phyloP scores from a whole-genome alignment of 2,113 vertebrate genomes.

The Aix galericulata region DNA sequence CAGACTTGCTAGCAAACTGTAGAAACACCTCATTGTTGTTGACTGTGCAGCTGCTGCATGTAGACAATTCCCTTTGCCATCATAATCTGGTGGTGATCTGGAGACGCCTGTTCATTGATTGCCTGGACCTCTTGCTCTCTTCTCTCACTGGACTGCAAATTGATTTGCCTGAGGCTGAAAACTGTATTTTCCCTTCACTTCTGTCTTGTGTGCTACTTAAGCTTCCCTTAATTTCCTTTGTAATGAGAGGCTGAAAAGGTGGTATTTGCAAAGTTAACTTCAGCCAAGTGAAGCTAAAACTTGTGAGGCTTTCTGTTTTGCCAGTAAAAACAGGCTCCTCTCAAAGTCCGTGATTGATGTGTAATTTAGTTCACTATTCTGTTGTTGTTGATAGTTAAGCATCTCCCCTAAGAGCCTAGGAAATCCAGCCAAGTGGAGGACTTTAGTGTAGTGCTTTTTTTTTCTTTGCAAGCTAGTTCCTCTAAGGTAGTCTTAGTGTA shows the following conservation, averaged over 20 bases:
- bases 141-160: not conserved
- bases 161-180: not conserved
- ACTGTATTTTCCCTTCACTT: not conserved
- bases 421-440: not conserved
- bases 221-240: not conserved
- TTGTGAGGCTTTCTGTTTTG: constrained; percentile 1
- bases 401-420: not conserved
- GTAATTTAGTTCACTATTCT: not conserved
- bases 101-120: not conserved
- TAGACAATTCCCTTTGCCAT: not conserved
- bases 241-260: not conserved
- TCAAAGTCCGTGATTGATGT: not conserved
- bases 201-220: not conserved
- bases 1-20: not conserved
- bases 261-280: not conserved
- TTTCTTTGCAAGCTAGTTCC: not conserved
- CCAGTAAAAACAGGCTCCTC: not conserved
- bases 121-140: not conserved
- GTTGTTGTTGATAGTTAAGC: not conserved
- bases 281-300: not conserved
- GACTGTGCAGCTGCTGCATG: not conserved
- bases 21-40: not conserved
- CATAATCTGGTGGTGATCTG: not conserved
- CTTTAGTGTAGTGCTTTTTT: not conserved
- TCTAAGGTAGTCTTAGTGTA: not conserved